Base-by-base conservation (phyloP, 2,113 vertebrate species). In the Cariama cristata region DNA sequence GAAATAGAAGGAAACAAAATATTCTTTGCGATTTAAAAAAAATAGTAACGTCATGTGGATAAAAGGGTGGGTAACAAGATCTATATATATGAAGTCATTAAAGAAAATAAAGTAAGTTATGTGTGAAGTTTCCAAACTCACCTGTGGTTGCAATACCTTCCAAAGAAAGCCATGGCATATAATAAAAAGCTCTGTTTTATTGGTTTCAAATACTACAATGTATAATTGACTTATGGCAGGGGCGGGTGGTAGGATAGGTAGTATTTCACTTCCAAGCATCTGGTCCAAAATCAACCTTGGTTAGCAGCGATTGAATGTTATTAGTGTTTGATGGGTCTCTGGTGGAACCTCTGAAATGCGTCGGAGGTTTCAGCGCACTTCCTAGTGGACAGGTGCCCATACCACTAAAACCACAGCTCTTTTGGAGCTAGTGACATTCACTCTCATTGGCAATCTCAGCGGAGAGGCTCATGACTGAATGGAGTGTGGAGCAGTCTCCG, bases 331-430 rank as follows among this genome's bases (percentile, higher is more conserved):
- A 93, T 93, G 72, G 72, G 92, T 97, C 96, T 96, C 94, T 94
- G 72, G 88, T 27, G 79, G 88, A 92, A 88, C 88, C 72, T 83
- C 14, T 93, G 96, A 96, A 97, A 92, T 80, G 86, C 4, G 3
- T 53, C 0, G 4, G 96, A 93, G 97, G 97, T 96, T 97, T 97
- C 96, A 86, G 52, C 5, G 1, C 79, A 74, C 88, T 95, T 97
- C 94, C 95, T 95, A 55, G 94, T 95, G 97, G 97, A 88, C 79
- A 90, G 92, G 86, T 93, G 95, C 96, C 97, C 96, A 94, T 28
- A 93, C 97, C 97, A 92, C 97, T 77, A 26, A 97, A 97, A 93
- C 97, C 97, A 92, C 96, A 92, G 68, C 86, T 86, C 79, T 63
- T 77, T 59, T 88, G 90, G 79, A 92, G 64, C 90, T 69, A 4